These are phyloP conservation scores for Cardinalis cardinalis DNA, from an alignment of 2,113 vertebrate species.

Conservation along the genomic window DNA sequence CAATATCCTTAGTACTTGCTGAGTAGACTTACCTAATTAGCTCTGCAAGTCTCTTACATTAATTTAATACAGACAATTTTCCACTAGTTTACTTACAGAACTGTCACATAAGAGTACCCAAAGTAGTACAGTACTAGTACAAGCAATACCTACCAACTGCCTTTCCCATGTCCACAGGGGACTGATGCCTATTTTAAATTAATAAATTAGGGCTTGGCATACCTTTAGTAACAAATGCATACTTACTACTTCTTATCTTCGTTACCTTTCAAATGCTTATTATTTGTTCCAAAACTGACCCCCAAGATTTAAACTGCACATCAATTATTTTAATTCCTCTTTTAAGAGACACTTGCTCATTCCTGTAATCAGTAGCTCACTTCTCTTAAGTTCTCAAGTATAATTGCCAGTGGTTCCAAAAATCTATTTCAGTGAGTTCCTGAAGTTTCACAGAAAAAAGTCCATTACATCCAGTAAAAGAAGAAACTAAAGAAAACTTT, in stretches of 20 bases:
- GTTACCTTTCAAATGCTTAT: not conserved
- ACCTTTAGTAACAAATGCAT: not conserved
- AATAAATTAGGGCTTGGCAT: not conserved
- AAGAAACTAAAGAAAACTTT: not conserved
- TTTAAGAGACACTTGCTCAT: not conserved
- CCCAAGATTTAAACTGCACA: not conserved
- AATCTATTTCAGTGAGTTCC: not conserved
- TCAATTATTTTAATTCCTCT: not conserved
- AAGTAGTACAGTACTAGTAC: not conserved
- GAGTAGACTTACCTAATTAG: not conserved
- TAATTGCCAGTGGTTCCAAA: not conserved
- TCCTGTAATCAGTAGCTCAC: not conserved
- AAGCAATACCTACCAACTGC: not conserved
- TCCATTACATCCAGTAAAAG: not conserved
- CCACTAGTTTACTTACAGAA: not conserved
- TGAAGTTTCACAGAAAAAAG: not conserved
- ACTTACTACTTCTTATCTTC: not conserved
- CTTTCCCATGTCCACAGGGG: not conserved
- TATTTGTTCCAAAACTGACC: not conserved
- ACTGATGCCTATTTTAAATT: not conserved
- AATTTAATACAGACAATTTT: not conserved
- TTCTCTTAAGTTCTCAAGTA: not conserved
- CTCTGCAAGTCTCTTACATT: not conserved
- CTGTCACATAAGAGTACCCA: fast-evolving
- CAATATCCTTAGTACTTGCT: not conserved